Evolutionary conservation across 2,113 vertebrate genomes (phyloP).

Genomic region (Odontophorus gujanensis): DNA sequence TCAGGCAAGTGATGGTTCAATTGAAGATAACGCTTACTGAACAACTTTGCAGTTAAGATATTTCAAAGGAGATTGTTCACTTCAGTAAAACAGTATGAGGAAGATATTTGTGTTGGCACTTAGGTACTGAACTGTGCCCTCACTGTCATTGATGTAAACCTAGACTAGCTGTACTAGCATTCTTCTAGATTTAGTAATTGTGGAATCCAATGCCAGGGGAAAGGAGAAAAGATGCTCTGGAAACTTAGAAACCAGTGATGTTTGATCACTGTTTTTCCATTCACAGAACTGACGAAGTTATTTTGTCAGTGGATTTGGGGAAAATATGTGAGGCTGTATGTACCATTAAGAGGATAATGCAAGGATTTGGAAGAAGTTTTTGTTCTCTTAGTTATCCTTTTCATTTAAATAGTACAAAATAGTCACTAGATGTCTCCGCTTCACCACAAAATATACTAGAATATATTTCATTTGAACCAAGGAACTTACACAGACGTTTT

Average conservation of each 20-base stretch:
- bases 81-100: neutral
- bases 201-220: neutral
- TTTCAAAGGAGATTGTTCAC: neutral
- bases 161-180: neutral
- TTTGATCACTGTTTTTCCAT: neutral
- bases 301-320: neutral
- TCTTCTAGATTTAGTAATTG: neutral
- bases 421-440: conserved; percentile 36
- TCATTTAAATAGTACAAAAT: neutral
- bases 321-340: neutral
- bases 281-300: neutral
- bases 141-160: accelerated
- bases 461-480: neutral
- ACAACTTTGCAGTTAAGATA: neutral
- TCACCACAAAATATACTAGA: neutral
- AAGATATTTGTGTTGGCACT: neutral
- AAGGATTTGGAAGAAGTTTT: neutral
- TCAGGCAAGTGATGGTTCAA: neutral
- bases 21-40: neutral
- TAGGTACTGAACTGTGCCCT: neutral
- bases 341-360: neutral
- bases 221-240: neutral
- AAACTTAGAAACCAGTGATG: neutral
- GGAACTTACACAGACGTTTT: neutral
- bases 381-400: neutral